Evolutionary conservation across 2,113 vertebrate species (phyloP), one percentile per base, ranked within the genome.

Genomic region (Columbina picui): DNA sequence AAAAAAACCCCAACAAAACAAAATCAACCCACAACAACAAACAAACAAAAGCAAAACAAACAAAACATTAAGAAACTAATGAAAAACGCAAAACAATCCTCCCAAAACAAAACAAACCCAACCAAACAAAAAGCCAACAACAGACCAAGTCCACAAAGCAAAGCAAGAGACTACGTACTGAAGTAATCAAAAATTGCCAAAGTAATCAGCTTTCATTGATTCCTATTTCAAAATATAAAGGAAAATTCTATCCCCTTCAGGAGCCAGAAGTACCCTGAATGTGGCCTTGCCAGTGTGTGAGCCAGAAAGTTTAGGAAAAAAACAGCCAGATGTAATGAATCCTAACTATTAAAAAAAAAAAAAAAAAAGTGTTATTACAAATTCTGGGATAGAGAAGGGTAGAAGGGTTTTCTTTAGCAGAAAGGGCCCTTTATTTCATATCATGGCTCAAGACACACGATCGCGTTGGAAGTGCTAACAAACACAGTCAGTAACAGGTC

Each of bases 381-480:
- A 88, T 97, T 95, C 79, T 86, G 69, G 63, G 75, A 84, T 50
- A 87, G 75, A 85, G 69, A n/a, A 71, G 82, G 65, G 77, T 80
- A 85, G 69, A n/a, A 71, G 82, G 65, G 77, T 80, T 97, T 93
- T 95, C 87, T 94, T 67, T 25, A 92, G 82, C 65, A 95, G 81
- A 95, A 96, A 93, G 92, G 73, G 60, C 52, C 20, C 89, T 93
- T 95, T 95, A 95, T 95, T 95, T 90, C 52, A 5, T 93, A 17
- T 83, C n/a, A 1, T 81, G 93, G 79, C 93, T 68, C 84, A 68
- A 86, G 93, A 95, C 85, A 93, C 82, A 64, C 1, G 57, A 90
- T 96, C 87, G 87, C 10, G 0, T 87, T 94, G 91, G 91, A 92
- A 94, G 91, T 93, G 87, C 91, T 95, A 97, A 94, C 91, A 92